Evolutionary conservation across 1,140 invertebrate species (phyloP), one percentile per base, ranked within the genome.

Genomic region (Dendrolimus punctatus): DNA sequence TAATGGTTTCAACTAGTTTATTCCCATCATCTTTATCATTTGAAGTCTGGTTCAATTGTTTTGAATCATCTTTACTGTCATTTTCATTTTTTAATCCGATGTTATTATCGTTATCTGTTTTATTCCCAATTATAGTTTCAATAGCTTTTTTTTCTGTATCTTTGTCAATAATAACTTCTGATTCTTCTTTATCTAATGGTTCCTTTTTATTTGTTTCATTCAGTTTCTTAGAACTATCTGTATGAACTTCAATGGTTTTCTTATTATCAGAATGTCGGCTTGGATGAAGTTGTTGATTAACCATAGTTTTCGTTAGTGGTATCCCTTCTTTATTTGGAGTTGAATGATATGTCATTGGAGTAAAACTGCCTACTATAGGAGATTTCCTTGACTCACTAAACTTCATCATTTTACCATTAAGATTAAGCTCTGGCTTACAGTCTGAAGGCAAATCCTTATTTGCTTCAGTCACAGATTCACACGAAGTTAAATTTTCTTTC

Each of bases 221-320:
- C 6, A 55, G 39, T 59, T 68, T 80, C 55, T 78, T 81, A 49
- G 55, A 60, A 58, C 50, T 75, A 46, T 85, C 80, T 51, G 80
- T 84, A 56, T 81, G 71, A 6, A 86, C 80, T 71, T 86, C 82
- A 52, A 85, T 85, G 38, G 79, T 84, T 66, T 84, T 86, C 53
- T 83, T 85, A 69, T 80, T 81, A 63, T 86, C 82, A 50, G 79
- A 80, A 71, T 81, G 77, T 56, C 79, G 71, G 44, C 55, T 83
- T 5, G 82, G 79, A 52, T 86, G 80, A 37, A 86, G 51, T 42
- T 86, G 80, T 54, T 71, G 69, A 48, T 86, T 73, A 6, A 86
- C 80, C 80, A 86, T 86, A 5, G 71, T 84, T 62, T 86, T 86
- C 38, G 82, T 86, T 7, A 85, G 61, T 37, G 82, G 82, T 46